Base-by-base conservation (phyloP, 2,797 vertebrate genomes). In the Harpagifer antarcticus region DNA sequence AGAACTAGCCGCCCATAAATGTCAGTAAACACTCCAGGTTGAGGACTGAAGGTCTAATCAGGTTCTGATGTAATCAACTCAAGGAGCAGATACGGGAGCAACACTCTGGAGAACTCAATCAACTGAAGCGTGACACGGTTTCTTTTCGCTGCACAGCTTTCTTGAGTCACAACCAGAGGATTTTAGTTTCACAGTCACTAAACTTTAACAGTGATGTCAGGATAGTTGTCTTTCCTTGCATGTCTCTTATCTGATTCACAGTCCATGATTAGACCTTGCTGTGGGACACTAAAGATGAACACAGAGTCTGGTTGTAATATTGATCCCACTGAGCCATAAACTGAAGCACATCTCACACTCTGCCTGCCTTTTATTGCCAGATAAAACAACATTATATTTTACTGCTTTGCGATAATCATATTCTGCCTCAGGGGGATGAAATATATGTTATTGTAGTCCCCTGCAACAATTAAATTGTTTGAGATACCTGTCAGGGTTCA, bases 11-110 rank as follows among this genome's bases (percentile, higher is more conserved):
- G 65, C 54, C 65, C 72, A 78, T 89, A 77, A 89, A 89, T 81
- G 87, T 87, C 86, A 86, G 90, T 84, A 88, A 89, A 86, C 90
- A 89, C 79, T 86, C 66, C 71, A 68, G 66, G 76, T 84, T 74
- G 75, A 85, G 75, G 75, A 78, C 72, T 60, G 84, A 78, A 59
- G 73, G 78, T 86, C 83, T 85, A 85, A 87, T 90, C 82, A 82
- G 54, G 74, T 74, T 86, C 64, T 85, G 85, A 74, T 84, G 86
- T 85, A 88, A 90, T 92, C 82, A 91, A 79, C 76, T 87, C 47
- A 75, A 82, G 77, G 65, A 86, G 82, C 74, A 67, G 84, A 90
- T 78, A 81, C 3, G 37, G 67, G 70, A 75, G 74, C 67, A 53
- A 47, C 82, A 64, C 85, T 76, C 83, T 14, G 57, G 81, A 79